A percentile compares a stretch with the other conserved stretches of the same genome.
Conservation (phyloP, 2,888 invertebrate genomes). For the Apomyelois bistriatella region DNA sequence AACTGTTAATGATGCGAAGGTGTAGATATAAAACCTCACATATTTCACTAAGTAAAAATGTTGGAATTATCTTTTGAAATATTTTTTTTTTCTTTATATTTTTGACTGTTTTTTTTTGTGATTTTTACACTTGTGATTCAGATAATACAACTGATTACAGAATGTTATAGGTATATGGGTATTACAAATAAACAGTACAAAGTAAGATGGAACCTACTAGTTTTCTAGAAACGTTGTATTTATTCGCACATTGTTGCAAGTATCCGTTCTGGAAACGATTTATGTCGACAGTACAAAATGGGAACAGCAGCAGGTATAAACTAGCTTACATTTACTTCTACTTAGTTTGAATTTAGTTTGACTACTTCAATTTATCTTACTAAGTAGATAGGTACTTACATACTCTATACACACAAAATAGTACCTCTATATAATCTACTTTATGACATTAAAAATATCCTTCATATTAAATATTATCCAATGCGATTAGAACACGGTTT, state of each 20-base stretch:
- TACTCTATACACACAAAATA: no score
- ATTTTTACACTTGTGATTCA: background rate
- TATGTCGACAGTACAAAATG: slow-evolving; percentile 5
- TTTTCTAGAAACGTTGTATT: background rate
- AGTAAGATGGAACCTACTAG: background rate
- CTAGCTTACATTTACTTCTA: background rate
- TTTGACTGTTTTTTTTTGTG: background rate
- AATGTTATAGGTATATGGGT: no score
- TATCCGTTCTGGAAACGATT: slow-evolving; percentile 9
- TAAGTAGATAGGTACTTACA: background rate
- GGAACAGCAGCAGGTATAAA: background rate
- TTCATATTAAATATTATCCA: no score
- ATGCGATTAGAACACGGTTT: no score
- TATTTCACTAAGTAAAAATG: slow-evolving; percentile 49
- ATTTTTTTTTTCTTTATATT: slow-evolving; percentile 27
- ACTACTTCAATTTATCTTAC: background rate
- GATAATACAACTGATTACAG: background rate
- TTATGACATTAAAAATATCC: no score
- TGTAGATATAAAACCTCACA: slow-evolving; percentile 60
- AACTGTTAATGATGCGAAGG: slow-evolving; percentile 60
- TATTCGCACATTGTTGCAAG: slow-evolving; percentile 8
- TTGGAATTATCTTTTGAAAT: slow-evolving; percentile 35
- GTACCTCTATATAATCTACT: no score
- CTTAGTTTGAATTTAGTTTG: background rate
- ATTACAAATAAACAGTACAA: background rate